These are phyloP conservation scores for Perognathus longimembris DNA, from an alignment of 2,113 vertebrate species.

Conservation along the genomic window DNA sequence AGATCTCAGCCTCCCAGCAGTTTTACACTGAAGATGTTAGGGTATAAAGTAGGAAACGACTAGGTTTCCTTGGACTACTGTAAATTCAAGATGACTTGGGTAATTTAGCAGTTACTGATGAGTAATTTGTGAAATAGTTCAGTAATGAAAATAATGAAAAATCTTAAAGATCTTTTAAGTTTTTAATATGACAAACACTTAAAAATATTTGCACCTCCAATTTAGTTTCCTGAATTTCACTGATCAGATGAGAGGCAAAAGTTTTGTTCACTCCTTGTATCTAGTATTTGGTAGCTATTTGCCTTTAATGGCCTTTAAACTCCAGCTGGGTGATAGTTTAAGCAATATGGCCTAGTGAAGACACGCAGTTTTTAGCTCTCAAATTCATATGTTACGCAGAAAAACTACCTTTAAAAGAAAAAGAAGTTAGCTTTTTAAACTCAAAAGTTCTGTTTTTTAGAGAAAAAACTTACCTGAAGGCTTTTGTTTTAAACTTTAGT, in stretches of 20 bases:
- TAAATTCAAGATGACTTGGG: neutral
- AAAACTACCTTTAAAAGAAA: neutral
- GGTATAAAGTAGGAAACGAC: neutral
- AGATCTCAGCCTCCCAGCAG: too few relatives aligned
- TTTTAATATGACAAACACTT: neutral
- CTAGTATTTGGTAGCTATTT: neutral
- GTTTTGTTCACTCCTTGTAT: neutral
- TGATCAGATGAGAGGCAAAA: neutral
- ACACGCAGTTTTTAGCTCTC: neutral
- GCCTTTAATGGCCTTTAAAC: neutral
- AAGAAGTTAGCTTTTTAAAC: neutral
- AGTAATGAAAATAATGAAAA: neutral
- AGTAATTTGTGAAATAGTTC: neutral
- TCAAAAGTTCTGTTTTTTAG: neutral
- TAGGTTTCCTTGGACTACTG: neutral
- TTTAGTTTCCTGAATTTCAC: neutral
- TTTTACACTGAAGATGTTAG: neutral
- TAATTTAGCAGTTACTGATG: neutral
- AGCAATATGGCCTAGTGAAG: neutral
- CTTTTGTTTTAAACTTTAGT: neutral
- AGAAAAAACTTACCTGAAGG: neutral
- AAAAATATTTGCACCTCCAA: neutral
- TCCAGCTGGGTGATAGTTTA: neutral
- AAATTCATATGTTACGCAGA: neutral
- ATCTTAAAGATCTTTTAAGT: neutral